These are phyloP conservation scores for Mamestra brassicae DNA, from an alignment of 2,888 invertebrate species.

Conservation along the genomic window DNA sequence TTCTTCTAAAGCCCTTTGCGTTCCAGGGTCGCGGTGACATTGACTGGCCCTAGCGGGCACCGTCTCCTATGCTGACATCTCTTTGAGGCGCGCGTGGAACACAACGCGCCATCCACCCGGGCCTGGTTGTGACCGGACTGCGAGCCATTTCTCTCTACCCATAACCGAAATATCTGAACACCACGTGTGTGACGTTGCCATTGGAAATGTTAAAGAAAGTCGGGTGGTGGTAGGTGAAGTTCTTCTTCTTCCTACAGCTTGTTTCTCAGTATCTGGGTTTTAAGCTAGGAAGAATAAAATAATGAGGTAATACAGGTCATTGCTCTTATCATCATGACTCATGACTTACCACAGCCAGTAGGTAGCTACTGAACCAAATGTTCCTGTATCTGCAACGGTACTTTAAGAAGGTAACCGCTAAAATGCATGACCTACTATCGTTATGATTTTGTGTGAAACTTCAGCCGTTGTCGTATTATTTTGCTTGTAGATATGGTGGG, in stretches of 20 bases:
- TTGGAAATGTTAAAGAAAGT: neutral
- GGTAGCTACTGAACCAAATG: slow-evolving; percentile 41
- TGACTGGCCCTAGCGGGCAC: no score
- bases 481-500: neutral
- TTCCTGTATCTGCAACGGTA: slow-evolving; percentile 56
- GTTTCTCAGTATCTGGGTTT: neutral
- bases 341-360: slow-evolving; percentile 31
- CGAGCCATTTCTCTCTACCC: no score
- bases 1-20: no score
- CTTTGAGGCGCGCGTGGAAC: no score
- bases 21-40: no score
- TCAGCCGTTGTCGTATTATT: slow-evolving; percentile 34
- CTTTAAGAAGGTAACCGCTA: slow-evolving; percentile 45
- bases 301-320: slow-evolving; percentile 41
- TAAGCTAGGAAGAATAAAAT: neutral
- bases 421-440: slow-evolving; percentile 50
- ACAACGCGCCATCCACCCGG: no score
- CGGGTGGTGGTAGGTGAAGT: neutral
- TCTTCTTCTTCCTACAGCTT: neutral
- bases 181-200: no score
- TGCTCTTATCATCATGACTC: slow-evolving; percentile 55
- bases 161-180: no score
- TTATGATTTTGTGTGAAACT: slow-evolving; percentile 55
- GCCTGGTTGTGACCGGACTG: no score
- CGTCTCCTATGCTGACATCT: no score